Base-by-base conservation (phyloP, 2,888 invertebrate genomes). In the Halictus quadricinctus region DNA sequence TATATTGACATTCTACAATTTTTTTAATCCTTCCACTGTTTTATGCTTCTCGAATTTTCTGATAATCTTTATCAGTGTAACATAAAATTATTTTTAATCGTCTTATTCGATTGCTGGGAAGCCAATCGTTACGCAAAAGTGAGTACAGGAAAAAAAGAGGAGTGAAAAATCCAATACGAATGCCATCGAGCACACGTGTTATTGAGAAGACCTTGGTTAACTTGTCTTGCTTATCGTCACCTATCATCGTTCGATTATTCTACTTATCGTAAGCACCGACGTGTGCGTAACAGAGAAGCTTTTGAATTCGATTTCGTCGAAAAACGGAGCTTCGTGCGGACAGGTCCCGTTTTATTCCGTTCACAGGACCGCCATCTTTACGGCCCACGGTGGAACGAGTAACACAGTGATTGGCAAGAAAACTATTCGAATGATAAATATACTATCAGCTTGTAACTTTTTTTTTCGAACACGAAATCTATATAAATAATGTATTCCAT, bases 231-330 rank as follows among this genome's bases (percentile, higher is more conserved):
- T 69, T 69, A 69, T 69, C 41, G 36, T 21, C 41, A 41, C 69
- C 41, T 41, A 69, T 69, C 69, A 69, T 69, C 69, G 69, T 69
- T 69, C 69, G 69, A 69, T 41, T 69, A 69, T 69, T 69, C 69
- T 69, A 41, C 18, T 69, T 69, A 69, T 21, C 15, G 41, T 18
- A 69, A 69, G 69, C 69, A 41, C 36, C 21, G 15, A 41, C 13
- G 69, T 69, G 21, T 21, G 8, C 21, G 41, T 69, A 21, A 21
- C 41, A 41, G 4, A 21, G 41, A 18, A 36, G 10, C 10, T 21
- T 69, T 41, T 8, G 41, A 41, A 41, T 69, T 41, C 69, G 41
- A 41, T 69, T 18, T 18, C 69, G 69, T 69, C 21, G 36, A 41
- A 64, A 64, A 64, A 64, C 2, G 8, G 8, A 29, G 29, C 1